Base-by-base conservation (phyloP, 2,797 vertebrate species). In the Rhinoraja longicauda region DNA sequence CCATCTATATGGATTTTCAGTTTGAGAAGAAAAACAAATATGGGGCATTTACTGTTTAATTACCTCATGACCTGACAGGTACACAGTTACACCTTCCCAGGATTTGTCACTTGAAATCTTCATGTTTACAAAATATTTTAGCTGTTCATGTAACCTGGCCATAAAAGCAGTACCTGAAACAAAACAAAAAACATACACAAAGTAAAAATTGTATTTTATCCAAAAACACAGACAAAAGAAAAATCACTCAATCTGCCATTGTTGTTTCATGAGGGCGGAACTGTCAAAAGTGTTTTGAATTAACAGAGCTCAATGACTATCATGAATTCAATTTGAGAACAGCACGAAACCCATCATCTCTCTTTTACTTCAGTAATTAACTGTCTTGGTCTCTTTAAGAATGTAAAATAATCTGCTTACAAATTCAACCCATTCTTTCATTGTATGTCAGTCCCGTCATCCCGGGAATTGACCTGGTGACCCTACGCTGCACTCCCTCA, bases 51-150 rank as follows among this genome's bases (percentile, higher is more conserved):
- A 32, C 7, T 64, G 17, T 88, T 93, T 39, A 95, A 95, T 94
- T 94, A 99, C 99, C 98, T 99, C 98, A 67, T 99, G 99, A 93
- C 99, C 99, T 17, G 99, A 99, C 95, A 99, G 96, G 96, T 98
- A 99, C 94, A 99, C 97, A 93, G 95, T 96, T 94, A 99, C 96
- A 78, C 97, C 97, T 94, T 99, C 97, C 98, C 99, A 99, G 62
- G 98, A 96, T 94, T 97, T 98, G 96, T 99, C 99, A 88, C 97
- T 98, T 90, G 98, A 98, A 94, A 99, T 96, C 95, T 99, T 99
- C 97, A 96, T 98, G 96, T 99, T 97, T 95, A 99, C 98, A 96
- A 99, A 99, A 95, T 99, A 99, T 94, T 98, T 98, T 93, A 99
- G 97, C 96, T 99, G 98, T 90, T 99, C 97, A 90, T 99, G 98